A percentile compares a stretch with the other conserved stretches of the same genome.
phyloP scores from a whole-genome alignment of 2,888 invertebrate species.

The Nasonia oneida region DNA sequence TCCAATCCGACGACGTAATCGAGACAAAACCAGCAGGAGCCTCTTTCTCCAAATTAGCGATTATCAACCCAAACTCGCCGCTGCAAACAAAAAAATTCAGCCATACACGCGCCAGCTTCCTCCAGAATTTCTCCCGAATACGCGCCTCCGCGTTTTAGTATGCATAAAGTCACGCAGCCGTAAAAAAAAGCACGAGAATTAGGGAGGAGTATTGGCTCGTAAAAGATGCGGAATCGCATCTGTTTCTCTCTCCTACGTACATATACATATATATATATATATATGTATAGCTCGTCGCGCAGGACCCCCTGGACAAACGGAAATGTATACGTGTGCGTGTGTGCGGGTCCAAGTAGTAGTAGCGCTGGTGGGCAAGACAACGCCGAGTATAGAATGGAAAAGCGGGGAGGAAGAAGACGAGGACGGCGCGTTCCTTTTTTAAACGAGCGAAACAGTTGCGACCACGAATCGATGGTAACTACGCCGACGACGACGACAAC shows the following conservation, averaged over 20 bases:
- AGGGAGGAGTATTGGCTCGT: constrained; percentile 57
- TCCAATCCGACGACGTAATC: constrained; percentile 64
- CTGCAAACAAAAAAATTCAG: not conserved
- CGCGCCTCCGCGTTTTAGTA: constrained; percentile 11
- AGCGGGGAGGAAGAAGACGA: not conserved
- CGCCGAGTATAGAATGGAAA: constrained; percentile 49
- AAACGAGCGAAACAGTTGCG: constrained; percentile 78
- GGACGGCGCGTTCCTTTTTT: constrained; percentile 74
- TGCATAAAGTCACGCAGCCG: constrained; percentile 44
- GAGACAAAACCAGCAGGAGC: not conserved
- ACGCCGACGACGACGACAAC: constrained; percentile 77
- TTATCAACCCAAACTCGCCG: not conserved
- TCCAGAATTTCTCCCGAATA: not conserved
- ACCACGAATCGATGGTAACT: constrained; percentile 79
- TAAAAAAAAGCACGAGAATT: constrained; percentile 59
- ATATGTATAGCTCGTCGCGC: not conserved
- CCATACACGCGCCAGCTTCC: not conserved
- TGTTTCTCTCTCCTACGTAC: constrained; percentile 40
- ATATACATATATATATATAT: not conserved
- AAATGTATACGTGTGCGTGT: constrained; percentile 64
- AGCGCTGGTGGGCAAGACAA: constrained; percentile 44
- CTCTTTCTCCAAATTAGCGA: constrained; percentile 4
- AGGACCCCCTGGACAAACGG: constrained; percentile 75
- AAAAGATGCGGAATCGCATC: constrained; percentile 62
- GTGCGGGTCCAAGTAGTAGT: not conserved